Percentiles rank a stretch among this genome's conserved stretches.
Conservation (phyloP, 2,797 vertebrate genomes). For the Tolypeutes matacus region DNA sequence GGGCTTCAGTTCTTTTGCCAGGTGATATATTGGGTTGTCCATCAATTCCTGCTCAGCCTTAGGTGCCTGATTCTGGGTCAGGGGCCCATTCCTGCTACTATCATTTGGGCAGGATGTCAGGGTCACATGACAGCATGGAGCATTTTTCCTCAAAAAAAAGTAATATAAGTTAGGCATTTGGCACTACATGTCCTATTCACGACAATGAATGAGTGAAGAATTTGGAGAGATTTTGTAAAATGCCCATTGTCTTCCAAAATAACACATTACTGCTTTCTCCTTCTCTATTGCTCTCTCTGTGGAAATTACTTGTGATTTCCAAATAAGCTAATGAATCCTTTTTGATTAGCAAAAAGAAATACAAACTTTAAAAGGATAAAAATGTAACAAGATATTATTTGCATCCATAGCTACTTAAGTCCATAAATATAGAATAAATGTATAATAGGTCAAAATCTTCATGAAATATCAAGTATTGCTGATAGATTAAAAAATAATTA, state of each 20-base stretch:
- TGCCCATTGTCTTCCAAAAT: conserved; percentile 31
- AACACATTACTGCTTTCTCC: background rate
- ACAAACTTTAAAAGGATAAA: conserved; percentile 4
- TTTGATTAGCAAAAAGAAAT: conserved; percentile 54
- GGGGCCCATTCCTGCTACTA: background rate
- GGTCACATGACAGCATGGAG: background rate
- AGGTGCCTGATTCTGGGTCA: background rate
- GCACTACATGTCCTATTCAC: background rate
- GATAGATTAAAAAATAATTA: background rate
- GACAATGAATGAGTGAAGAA: background rate
- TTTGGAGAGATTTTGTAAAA: conserved; percentile 24
- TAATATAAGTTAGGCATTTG: background rate
- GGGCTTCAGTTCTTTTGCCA: conserved; percentile 1
- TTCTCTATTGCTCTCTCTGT: background rate
- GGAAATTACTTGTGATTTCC: conserved; percentile 42
- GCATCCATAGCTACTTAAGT: background rate
- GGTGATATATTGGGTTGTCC: background rate
- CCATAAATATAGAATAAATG: background rate
- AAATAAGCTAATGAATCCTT: background rate
- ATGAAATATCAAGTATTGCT: background rate
- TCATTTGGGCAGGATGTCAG: background rate
- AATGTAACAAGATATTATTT: conserved; percentile 23
- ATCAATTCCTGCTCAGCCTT: background rate
- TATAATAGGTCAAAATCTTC: background rate
- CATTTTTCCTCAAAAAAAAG: background rate